Percentiles rank a stretch among this genome's conserved stretches.
Conservation (phyloP, 1,140 invertebrate genomes). For the Drosophila ananassae region DNA sequence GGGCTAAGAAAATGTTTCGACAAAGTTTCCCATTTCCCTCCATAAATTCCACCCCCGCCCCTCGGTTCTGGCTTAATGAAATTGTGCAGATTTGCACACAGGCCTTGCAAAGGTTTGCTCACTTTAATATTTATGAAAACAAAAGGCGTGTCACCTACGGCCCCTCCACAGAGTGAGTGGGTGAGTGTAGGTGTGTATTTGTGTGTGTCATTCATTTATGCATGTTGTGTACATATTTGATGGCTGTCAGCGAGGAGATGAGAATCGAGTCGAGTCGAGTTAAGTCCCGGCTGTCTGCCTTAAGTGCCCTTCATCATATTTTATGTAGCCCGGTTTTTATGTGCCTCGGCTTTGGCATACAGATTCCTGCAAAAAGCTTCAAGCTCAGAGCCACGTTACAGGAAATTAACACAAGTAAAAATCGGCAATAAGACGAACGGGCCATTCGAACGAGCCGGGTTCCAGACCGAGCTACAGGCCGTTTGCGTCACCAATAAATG, state of each 20-base stretch:
- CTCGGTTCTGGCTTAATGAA: conserved; percentile 46
- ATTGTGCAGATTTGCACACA: conserved; percentile 55
- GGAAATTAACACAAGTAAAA: conserved; percentile 81
- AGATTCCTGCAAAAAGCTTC: conserved; percentile 41
- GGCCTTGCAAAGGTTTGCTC: conserved; percentile 53
- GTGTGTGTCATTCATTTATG: conserved; percentile 70
- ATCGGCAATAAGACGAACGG: conserved; percentile 58
- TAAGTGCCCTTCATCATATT: conserved; percentile 80
- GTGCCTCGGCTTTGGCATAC: conserved; percentile 50
- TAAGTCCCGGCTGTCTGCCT: conserved; percentile 28
- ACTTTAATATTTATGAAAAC: conserved; percentile 80
- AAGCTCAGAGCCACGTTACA: conserved; percentile 28
- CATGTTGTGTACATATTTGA: conserved; percentile 76
- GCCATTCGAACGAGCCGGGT: conserved; percentile 1
- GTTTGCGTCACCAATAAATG: conserved; percentile 81
- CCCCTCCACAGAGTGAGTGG: conserved; percentile 5
- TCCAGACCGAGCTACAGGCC: conserved; percentile 63
- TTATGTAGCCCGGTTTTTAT: conserved; percentile 68
- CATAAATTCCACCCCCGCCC: conserved; percentile 48
- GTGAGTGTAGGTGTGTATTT: conserved; percentile 9
- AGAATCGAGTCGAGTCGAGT: conserved; percentile 40
- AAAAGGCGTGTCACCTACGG: conserved; percentile 53
- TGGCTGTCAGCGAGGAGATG: conserved; percentile 63
- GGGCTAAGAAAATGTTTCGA: conserved; percentile 56
- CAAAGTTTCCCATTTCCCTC: conserved; percentile 45